phyloP scores from a whole-genome alignment of 2,113 vertebrate genomes.

The Triplophysa dalaica region DNA sequence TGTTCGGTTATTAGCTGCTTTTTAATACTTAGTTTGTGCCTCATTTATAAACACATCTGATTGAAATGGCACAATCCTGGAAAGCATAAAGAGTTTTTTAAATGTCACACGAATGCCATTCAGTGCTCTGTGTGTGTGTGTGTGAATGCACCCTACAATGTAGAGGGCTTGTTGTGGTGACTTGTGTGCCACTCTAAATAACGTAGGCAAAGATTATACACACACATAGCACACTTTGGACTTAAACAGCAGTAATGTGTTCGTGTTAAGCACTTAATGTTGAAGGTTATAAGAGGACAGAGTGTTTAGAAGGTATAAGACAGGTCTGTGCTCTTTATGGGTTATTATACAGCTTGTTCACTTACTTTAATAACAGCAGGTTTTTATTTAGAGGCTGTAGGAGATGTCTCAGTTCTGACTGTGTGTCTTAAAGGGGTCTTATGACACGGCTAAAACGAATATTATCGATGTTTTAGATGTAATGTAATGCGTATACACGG shows the following conservation, averaged over 20 bases:
- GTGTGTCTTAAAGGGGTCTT: neutral
- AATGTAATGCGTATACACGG: no score
- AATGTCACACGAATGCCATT: slow-evolving; percentile 69
- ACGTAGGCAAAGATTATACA: neutral
- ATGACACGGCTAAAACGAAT: no score
- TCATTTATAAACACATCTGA: neutral
- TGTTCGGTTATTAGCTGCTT: neutral
- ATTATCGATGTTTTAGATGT: no score
- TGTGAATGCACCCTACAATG: slow-evolving; percentile 21
- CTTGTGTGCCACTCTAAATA: slow-evolving; percentile 6
- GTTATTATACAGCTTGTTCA: slow-evolving; percentile 10
- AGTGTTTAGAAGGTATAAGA: neutral
- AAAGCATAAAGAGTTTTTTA: slow-evolving; percentile 28
- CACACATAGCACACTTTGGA: neutral
- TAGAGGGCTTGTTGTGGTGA: neutral
- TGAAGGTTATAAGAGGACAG: neutral
- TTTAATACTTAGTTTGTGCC: neutral
- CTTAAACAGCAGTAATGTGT: neutral
- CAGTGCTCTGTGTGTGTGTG: slow-evolving; percentile 51
- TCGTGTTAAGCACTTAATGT: neutral
- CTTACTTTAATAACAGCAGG: neutral
- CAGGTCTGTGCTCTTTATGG: neutral
- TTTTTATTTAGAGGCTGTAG: neutral
- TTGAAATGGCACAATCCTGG: neutral
- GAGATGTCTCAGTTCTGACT: neutral